phyloP scores from a whole-genome alignment of 2,113 vertebrate genomes.

The Physeter macrocephalus region DNA sequence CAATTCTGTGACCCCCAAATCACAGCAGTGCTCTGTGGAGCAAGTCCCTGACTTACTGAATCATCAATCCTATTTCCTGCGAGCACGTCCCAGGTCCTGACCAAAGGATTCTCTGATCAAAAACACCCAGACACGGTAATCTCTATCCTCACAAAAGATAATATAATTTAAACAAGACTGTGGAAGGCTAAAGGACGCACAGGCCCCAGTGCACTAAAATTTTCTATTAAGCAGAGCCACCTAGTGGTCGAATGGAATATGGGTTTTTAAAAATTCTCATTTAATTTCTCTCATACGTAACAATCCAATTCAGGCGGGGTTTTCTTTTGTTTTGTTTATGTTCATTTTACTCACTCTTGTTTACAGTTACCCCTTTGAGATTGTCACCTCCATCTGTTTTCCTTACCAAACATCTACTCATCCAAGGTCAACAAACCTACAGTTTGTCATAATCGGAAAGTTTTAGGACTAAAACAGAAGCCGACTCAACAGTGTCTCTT shows the following conservation, averaged over 20 bases:
- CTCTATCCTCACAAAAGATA: not conserved
- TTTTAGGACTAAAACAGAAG: not conserved
- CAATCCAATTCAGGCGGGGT: not conserved
- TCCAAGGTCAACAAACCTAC: not conserved
- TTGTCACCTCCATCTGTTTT: not conserved
- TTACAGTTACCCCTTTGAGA: not conserved
- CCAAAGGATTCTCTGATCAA: not conserved
- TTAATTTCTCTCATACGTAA: not conserved
- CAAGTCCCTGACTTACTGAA: not conserved
- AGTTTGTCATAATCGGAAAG: not conserved
- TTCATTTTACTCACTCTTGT: not conserved
- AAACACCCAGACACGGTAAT: not conserved
- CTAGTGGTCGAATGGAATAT: slow-evolving; percentile 54
- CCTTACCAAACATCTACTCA: not conserved
- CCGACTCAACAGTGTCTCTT: not conserved
- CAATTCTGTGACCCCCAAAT: not conserved
- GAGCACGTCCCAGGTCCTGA: not conserved
- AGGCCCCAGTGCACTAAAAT: not conserved
- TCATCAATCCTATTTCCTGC: not conserved
- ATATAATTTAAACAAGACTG: not conserved
- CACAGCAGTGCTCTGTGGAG: not conserved
- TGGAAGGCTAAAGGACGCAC: not conserved
- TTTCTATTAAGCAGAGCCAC: slow-evolving; percentile 66
- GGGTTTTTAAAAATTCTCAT: not conserved
- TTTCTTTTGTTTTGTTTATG: not conserved